Evolutionary conservation across 2,113 vertebrate genomes (phyloP), one percentile per base, ranked within the genome.

Genomic region (Actenoides hombroni): DNA sequence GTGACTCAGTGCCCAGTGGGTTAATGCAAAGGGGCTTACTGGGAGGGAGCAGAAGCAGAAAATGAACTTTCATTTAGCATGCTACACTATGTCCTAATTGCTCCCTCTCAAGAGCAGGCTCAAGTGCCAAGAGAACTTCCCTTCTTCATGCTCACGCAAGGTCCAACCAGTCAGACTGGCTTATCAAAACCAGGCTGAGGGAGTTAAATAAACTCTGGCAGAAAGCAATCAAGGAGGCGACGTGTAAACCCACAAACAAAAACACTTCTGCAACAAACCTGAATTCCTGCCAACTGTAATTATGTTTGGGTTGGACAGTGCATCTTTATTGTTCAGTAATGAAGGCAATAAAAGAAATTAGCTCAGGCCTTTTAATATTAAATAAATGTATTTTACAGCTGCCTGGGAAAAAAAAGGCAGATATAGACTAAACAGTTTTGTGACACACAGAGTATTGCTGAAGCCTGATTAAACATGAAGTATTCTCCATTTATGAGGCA

Each of bases 181-280:
- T 98, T 98, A 97, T 96, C 96, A 89, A 68, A 97, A 98, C 95
- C 95, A 94, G 94, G 96, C 97, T 54, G 89, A 90, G 56, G 89
- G 85, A 86, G 97, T 98, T 98, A 98, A 98, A 98, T 96, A 98
- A 98, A 98, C 98, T 98, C 97, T 97, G 92, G 96, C 97, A 98
- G 97, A 98, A 97, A 97, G 95, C 97, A 97, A 95, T 94, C 97
- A 94, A 97, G 98, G 97, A 97, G 96, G 95, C 24, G 48, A 95
- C 2, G 33, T 90, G 96, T 95, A 87, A 92, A 95, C 39, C 54
- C 84, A 42, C 80, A 65, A 96, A 97, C 88, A 97, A 91, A 88
- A 96, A 96, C 89, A 68, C 10, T 54, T 35, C 83, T 82, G 82
- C 95, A 96, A 65, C 65, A 81, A 51, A 84, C 65, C 95, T 98